phyloP scores from a whole-genome alignment of 2,888 invertebrate species.

The Pollenia labialis region DNA sequence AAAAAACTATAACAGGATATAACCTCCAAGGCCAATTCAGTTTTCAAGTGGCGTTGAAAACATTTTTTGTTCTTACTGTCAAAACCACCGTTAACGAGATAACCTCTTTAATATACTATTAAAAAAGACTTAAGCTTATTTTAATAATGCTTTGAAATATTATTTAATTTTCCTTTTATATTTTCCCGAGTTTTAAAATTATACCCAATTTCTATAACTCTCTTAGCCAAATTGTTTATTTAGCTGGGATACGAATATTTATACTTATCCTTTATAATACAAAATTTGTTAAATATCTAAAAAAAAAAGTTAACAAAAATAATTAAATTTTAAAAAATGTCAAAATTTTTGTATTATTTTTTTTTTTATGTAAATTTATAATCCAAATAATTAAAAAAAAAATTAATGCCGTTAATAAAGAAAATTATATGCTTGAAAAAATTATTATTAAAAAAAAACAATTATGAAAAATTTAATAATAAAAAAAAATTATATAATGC shows the following conservation, averaged over 20 bases:
- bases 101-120: no score
- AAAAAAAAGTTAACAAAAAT: background rate
- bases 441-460: slow-evolving; percentile 49
- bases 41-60: no score
- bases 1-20: no score
- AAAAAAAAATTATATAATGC: slow-evolving; percentile 13
- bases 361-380: slow-evolving; percentile 19
- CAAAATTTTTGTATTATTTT: slow-evolving; percentile 21
- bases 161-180: no score
- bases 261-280: slow-evolving; percentile 3
- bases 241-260: slow-evolving; percentile 17
- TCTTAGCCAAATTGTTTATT: slow-evolving; percentile 47
- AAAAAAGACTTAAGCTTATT: no score
- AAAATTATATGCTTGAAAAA: slow-evolving; percentile 61
- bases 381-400: slow-evolving; percentile 14
- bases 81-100: no score
- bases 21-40: no score
- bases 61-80: no score
- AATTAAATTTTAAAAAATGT: slow-evolving; percentile 2
- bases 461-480: slow-evolving; percentile 37
- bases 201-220: background rate
- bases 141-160: no score
- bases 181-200: no score
- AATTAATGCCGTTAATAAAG: slow-evolving; percentile 55
- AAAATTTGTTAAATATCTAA: slow-evolving; percentile 30